Evolutionary conservation across 92 coral and sea anemone species (phyloP).

Genomic region (Meandrina meandrites): DNA sequence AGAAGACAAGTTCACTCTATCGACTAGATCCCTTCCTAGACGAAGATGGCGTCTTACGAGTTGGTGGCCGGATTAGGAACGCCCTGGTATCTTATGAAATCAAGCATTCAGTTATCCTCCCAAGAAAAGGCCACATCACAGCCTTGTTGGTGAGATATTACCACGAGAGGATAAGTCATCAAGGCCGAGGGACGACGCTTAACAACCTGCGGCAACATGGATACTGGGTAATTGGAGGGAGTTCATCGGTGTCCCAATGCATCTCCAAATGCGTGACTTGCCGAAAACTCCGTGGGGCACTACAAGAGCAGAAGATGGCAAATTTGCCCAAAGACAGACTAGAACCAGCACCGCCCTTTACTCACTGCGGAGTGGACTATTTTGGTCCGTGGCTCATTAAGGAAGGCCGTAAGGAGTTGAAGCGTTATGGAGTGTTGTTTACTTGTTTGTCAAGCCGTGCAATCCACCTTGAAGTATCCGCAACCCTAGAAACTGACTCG

Average conservation of each 20-base stretch:
- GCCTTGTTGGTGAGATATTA: slow-evolving; percentile 32
- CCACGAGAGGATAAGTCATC: slow-evolving; percentile 47
- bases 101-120: slow-evolving; percentile 49
- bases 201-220: slow-evolving; percentile 47
- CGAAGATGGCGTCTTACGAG: slow-evolving; percentile 43
- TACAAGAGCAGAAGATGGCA: slow-evolving; percentile 45
- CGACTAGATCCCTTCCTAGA: slow-evolving; percentile 55
- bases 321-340: slow-evolving; percentile 32
- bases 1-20: slow-evolving; percentile 41
- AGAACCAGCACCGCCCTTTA: slow-evolving; percentile 53
- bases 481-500: slow-evolving; percentile 42
- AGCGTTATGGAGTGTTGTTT: slow-evolving; percentile 51
- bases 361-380: slow-evolving; percentile 42
- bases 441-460: slow-evolving; percentile 40
- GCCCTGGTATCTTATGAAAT: slow-evolving; percentile 28
- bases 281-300: slow-evolving; percentile 21
- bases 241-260: slow-evolving; percentile 2
- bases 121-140: slow-evolving; percentile 40
- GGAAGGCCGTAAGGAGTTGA: slow-evolving; percentile 48
- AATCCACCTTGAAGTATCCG: slow-evolving; percentile 40
- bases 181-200: slow-evolving; percentile 47
- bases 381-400: slow-evolving; percentile 44
- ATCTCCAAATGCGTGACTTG: slow-evolving; percentile 43
- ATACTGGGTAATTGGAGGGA: slow-evolving; percentile 46
- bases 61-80: slow-evolving; percentile 41